Evolutionary conservation across 2,113 vertebrate species (phyloP).

Genomic region (Pagrus major): DNA sequence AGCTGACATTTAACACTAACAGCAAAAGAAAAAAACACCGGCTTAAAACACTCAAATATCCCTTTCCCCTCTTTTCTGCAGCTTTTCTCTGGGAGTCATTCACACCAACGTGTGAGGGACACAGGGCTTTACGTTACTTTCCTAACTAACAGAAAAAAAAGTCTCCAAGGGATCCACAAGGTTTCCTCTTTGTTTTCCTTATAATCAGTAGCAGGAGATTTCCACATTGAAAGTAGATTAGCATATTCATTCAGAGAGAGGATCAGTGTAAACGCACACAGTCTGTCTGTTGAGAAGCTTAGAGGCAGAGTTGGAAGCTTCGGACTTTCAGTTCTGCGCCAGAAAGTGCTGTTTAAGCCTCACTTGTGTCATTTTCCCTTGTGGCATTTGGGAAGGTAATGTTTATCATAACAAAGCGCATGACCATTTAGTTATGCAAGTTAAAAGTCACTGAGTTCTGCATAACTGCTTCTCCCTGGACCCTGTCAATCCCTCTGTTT

Average conservation of each 20-base stretch:
- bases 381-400: constrained; percentile 64
- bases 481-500: background rate
- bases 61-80: constrained; percentile 23
- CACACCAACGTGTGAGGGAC: constrained; percentile 43
- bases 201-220: constrained; percentile 73
- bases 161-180: constrained; percentile 51
- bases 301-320: constrained; percentile 49
- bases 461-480: constrained; percentile 39
- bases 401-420: constrained; percentile 74
- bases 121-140: constrained; percentile 44
- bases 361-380: constrained; percentile 57
- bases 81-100: constrained; percentile 45
- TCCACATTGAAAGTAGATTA: constrained; percentile 71
- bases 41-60: constrained; percentile 24
- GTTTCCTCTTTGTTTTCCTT: constrained; percentile 72
- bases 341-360: constrained; percentile 43
- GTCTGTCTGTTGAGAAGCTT: constrained; percentile 40
- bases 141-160: constrained; percentile 46
- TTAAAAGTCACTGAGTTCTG: constrained; percentile 42
- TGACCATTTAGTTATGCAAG: constrained; percentile 48
- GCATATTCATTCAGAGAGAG: constrained; percentile 64
- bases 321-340: constrained; percentile 71
- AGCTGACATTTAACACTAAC: constrained; percentile 30
- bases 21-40: background rate
- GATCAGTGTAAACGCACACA: constrained; percentile 60